Evolutionary conservation across 92 coral and sea anemone species (phyloP), one percentile per base, ranked within the genome.

Genomic region (Parazoanthus darwini): DNA sequence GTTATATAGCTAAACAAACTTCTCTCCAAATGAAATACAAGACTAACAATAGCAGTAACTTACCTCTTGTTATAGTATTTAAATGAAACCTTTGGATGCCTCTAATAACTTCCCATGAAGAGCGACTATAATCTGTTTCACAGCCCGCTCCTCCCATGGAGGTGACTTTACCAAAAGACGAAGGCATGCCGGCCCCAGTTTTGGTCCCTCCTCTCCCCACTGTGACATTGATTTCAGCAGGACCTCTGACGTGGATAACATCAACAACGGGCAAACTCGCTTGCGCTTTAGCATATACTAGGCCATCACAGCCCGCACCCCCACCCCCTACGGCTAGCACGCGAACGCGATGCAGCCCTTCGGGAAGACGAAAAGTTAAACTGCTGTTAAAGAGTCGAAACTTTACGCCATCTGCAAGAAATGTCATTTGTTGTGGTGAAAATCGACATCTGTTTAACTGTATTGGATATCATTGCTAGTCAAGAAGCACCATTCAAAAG

Each of bases 291-390:
- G 42, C 63, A 26, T 44, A 83, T 16, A 1, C 0, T 10, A 37
- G 8, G 20, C 42, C 66, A 7, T 5, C 26, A 71, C 87, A 84
- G 2, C 87, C 87, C 8, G 87, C 87, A 36, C 87, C 79, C 4
- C 87, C 87, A 71, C 87, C 87, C 33, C 87, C 87, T 25, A 84
- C 79, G 25, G 44, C 87, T 22, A 84, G 43, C 67, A 84, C 79
- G 18, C 87, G 87, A 25, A 84, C 13, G 25, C 59, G 67, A 26
- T 42, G 38, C 16, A 70, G 43, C 22, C 87, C 87, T 6, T 13
- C 6, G 38, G 68, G 33, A 15, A 84, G 68, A 35, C 18, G 16
- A 3, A 71, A 84, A 15, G 48, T 48, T 84, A 46, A 44, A 44
- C 58, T 71, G 39, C n/a, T 43, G 1, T 15, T 74, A 25, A 84